phyloP scores from a whole-genome alignment of 2,113 vertebrate species.

The Cranoglanis bouderius region DNA sequence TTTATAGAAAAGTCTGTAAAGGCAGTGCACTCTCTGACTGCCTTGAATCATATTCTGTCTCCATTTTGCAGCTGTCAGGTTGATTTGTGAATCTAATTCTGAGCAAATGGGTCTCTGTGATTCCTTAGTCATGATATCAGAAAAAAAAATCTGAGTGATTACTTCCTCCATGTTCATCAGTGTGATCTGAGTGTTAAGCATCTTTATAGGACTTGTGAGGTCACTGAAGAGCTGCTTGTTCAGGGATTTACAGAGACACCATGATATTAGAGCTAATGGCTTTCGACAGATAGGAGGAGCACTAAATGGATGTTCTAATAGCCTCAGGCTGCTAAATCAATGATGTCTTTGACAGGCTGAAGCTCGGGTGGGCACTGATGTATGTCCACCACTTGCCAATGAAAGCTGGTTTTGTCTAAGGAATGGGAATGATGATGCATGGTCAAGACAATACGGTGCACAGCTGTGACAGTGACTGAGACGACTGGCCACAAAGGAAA shows the following conservation, averaged over 20 bases:
- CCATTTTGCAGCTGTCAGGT: slow-evolving; percentile 11
- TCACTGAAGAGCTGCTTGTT: slow-evolving; percentile 38
- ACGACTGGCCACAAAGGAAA: slow-evolving; percentile 48
- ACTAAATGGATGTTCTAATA: slow-evolving; percentile 45
- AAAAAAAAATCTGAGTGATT: neutral
- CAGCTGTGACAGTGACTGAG: slow-evolving; percentile 55
- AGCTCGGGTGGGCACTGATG: slow-evolving; percentile 40
- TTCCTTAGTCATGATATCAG: slow-evolving; percentile 15
- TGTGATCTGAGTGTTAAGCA: slow-evolving; percentile 31
- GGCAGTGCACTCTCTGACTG: slow-evolving; percentile 20
- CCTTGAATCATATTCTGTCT: slow-evolving; percentile 16
- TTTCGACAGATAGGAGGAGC: slow-evolving; percentile 40
- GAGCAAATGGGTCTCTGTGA: slow-evolving; percentile 36
- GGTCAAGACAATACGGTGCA: slow-evolving; percentile 32
- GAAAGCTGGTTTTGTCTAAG: slow-evolving; percentile 48
- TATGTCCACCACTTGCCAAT: slow-evolving; percentile 39
- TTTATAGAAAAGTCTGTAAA: slow-evolving; percentile 24
- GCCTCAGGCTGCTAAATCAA: slow-evolving; percentile 56
- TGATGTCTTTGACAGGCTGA: slow-evolving; percentile 46
- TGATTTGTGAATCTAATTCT: slow-evolving; percentile 29
- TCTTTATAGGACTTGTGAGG: slow-evolving; percentile 26
- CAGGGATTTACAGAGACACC: slow-evolving; percentile 45
- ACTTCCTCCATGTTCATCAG: slow-evolving; percentile 24
- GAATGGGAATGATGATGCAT: slow-evolving; percentile 16
- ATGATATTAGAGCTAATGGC: slow-evolving; percentile 26